Base-by-base conservation (phyloP, 2,797 vertebrate species). In the Pampus argenteus region DNA sequence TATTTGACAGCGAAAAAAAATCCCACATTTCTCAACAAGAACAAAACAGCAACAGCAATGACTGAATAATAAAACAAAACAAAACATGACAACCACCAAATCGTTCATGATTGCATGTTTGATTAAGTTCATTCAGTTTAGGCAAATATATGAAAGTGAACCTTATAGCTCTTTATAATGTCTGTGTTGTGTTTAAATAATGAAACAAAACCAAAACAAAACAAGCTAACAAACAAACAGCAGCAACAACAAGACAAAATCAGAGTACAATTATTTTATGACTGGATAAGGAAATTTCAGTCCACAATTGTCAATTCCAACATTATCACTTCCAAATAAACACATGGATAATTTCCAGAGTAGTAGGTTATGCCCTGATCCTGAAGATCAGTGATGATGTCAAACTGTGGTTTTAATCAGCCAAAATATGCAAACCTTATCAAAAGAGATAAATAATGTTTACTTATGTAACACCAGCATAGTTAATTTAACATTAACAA, bases 351-450 rank as follows among this genome's bases (percentile, higher is more conserved):
- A 58, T 61, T 26, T 29, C 23, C 48, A 62, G 67, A 22, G n/a
- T 7, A 57, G 34, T n/a, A 11, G 31, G 49, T 51, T 51, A 54
- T 51, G 9, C 36, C 9, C 28, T 47, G 20, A 77, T 74, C 45
- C 9, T 71, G 22, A 71, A 65, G 51, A 15, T 63, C 29, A n/a
- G 23, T 23, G n/a, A 49, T 14, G 36, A 50, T 62, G 57, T 47
- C 29, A 60, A 60, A 51, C 36, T 70, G 5, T 58, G 22, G 26
- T 22, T 71, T 61, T 64, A 59, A 57, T 71, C 23, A 45, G 17
- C 23, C 25, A 40, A 64, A 81, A 71, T 9, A 66, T 61, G 55
- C 26, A 18, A 36, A 36, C 45, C 7, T 61, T 71, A 81, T 77
- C 66, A 69, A 18, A 68, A 4, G 20, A 55, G 45, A 68, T 81